These are phyloP conservation scores for Heterodera schachtii DNA, from an alignment of 1,140 invertebrate species.

Conservation along the genomic window DNA sequence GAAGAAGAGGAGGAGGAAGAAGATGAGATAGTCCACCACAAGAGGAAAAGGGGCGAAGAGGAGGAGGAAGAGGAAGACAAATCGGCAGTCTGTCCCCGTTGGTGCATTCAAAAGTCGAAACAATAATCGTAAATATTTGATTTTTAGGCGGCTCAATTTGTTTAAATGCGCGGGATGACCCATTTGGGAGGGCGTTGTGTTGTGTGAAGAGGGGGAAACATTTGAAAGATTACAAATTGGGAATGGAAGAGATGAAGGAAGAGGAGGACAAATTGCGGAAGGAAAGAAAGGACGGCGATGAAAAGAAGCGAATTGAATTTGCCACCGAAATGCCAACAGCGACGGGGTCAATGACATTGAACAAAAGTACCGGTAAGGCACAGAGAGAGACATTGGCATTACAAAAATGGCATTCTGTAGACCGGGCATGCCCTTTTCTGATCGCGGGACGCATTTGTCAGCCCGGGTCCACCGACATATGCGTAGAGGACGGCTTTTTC, in stretches of 20 bases:
- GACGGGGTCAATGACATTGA: too few relatives aligned
- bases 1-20: too few relatives aligned
- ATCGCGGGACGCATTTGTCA: slow-evolving; percentile 29
- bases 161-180: slow-evolving; percentile 31
- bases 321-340: too few relatives aligned
- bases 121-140: slow-evolving; percentile 8
- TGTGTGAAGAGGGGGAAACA: slow-evolving; percentile 1
- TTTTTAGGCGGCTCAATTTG: slow-evolving; percentile 38
- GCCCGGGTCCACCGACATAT: slow-evolving; percentile 40
- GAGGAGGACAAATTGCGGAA: too few relatives aligned
- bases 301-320: too few relatives aligned
- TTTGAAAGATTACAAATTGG: slow-evolving; percentile 21
- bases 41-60: too few relatives aligned
- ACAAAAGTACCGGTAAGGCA: too few relatives aligned
- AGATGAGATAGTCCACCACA: too few relatives aligned
- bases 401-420: slow-evolving; percentile 13
- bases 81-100: not conserved
- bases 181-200: slow-evolving; percentile 32
- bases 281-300: too few relatives aligned
- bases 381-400: not conserved
- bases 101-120: not conserved
- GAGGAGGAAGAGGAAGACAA: too few relatives aligned
- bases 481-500: slow-evolving; percentile 44
- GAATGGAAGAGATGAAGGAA: too few relatives aligned
- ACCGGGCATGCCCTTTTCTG: slow-evolving; percentile 40